phyloP scores from a whole-genome alignment of 1,140 invertebrate genomes.

The Ceratitis capitata region DNA sequence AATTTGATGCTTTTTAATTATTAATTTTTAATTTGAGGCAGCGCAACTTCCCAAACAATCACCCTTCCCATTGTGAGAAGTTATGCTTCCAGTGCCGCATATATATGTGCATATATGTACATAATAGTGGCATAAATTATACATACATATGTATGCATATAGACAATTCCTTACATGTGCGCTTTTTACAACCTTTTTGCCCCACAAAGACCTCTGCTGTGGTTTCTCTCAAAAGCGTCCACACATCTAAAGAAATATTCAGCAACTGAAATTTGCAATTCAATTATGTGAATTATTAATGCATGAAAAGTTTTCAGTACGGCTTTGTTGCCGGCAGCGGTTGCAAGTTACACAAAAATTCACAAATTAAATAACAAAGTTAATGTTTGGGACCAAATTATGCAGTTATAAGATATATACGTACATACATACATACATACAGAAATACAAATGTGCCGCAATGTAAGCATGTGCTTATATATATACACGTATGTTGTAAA shows the following conservation, averaged over 20 bases:
- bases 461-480: too few relatives aligned
- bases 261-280: background rate
- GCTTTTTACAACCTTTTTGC: background rate
- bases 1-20: too few relatives aligned
- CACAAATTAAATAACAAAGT: background rate
- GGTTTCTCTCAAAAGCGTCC: background rate
- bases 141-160: background rate
- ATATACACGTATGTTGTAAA: background rate
- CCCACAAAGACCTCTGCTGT: background rate
- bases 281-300: constrained; percentile 22
- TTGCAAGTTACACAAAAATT: background rate
- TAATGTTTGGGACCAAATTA: too few relatives aligned
- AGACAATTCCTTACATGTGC: too few relatives aligned
- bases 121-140: too few relatives aligned
- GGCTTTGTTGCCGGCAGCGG: background rate
- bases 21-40: too few relatives aligned
- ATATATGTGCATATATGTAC: background rate
- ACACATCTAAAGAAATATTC: background rate
- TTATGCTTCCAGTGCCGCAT: too few relatives aligned
- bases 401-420: too few relatives aligned
- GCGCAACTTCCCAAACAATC: too few relatives aligned
- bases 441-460: too few relatives aligned
- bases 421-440: too few relatives aligned
- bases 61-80: too few relatives aligned
- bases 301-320: background rate